These are phyloP conservation scores for Synergus laeviventris DNA, from an alignment of 2,888 invertebrate genomes.

Conservation along the genomic window DNA sequence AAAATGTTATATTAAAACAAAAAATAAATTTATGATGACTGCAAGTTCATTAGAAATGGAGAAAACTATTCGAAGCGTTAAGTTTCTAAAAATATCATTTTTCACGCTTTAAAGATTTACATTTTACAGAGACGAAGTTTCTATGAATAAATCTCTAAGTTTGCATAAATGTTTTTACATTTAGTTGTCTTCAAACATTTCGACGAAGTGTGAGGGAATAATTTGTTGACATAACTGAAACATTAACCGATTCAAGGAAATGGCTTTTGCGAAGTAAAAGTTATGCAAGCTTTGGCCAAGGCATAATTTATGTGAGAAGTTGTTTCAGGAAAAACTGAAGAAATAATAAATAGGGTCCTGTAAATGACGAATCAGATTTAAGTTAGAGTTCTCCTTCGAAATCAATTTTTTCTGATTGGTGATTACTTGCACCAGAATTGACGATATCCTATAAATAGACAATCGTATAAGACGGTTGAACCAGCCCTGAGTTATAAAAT, in stretches of 20 bases:
- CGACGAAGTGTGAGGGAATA: conserved; percentile 7
- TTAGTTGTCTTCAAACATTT: conserved; percentile 17
- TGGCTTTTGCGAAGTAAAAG: neutral
- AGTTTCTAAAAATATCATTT: neutral
- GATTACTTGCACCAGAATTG: neutral
- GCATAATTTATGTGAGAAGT: neutral
- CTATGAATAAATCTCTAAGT: conserved; percentile 2
- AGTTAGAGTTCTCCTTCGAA: neutral
- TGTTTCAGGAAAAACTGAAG: neutral
- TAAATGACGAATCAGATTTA: neutral
- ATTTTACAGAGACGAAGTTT: conserved; percentile 1
- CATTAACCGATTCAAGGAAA: conserved; percentile 16
- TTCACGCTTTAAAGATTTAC: neutral
- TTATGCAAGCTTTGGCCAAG: neutral
- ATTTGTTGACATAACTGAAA: conserved; percentile 30
- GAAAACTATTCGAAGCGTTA: neutral
- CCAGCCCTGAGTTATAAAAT: neutral
- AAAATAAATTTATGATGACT: neutral
- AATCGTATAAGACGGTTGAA: neutral
- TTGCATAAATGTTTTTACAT: conserved; percentile 4
- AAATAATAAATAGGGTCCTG: neutral
- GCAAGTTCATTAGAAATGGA: neutral
- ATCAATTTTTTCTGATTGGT: too few species aligned
- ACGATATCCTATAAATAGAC: neutral
- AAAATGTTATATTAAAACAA: too few species aligned